phyloP scores from a whole-genome alignment of 2,113 vertebrate genomes.

The Mixornis gularis region DNA sequence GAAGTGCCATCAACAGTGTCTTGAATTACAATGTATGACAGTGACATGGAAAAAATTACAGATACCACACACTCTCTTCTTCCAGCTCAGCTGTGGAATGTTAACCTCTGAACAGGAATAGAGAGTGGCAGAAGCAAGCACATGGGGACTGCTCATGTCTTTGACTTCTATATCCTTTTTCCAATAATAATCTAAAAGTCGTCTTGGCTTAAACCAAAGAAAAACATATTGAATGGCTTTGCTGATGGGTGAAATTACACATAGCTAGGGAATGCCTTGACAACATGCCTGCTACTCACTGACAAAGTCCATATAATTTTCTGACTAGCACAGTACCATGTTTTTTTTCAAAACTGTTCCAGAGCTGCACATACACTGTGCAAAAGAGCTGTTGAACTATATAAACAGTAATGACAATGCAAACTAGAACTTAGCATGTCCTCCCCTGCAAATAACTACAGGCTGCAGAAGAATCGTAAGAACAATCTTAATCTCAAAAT shows the following conservation, averaged over 20 bases:
- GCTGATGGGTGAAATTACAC: background rate
- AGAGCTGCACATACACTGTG: accelerated
- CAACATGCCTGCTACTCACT: background rate
- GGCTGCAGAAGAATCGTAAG: background rate
- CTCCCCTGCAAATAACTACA: background rate
- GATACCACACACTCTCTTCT: background rate
- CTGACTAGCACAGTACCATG: background rate
- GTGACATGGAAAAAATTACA: background rate
- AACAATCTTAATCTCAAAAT: background rate
- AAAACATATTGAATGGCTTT: background rate
- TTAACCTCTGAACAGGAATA: background rate
- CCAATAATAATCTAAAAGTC: background rate
- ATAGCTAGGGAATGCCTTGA: background rate
- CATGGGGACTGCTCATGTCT: background rate
- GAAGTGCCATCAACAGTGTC: background rate
- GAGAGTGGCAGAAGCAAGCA: background rate
- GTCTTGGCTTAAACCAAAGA: background rate
- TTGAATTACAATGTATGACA: background rate
- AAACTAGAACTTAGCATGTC: background rate
- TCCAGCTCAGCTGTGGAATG: background rate
- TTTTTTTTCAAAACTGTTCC: background rate
- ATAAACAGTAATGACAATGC: background rate
- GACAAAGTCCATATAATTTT: background rate
- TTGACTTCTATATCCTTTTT: background rate
- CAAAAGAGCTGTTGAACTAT: background rate